Evolutionary conservation across 2,113 vertebrate species (phyloP).

Genomic region (Geococcyx californianus): DNA sequence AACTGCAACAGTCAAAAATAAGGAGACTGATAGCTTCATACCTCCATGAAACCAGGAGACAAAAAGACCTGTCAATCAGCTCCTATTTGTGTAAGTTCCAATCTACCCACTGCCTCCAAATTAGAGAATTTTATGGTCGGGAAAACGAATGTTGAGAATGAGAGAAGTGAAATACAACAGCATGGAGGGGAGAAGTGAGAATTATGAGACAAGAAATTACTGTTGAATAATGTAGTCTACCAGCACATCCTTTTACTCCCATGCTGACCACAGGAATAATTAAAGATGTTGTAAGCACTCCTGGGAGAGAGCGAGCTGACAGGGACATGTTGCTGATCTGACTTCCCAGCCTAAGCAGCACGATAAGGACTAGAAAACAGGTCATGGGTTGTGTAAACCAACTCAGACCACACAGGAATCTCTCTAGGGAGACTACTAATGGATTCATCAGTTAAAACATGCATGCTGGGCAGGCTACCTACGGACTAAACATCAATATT

Average conservation of each 20-base stretch:
- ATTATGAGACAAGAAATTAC: neutral
- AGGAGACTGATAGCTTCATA: neutral
- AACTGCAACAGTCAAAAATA: neutral
- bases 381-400: neutral
- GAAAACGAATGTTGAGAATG: neutral
- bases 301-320: neutral
- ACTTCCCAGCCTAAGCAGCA: neutral
- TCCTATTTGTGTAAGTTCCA: neutral
- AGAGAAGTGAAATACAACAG: neutral
- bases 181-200: neutral
- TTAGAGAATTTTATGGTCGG: neutral
- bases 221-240: neutral
- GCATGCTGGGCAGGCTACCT: neutral
- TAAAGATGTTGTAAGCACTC: neutral
- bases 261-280: neutral
- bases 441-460: neutral
- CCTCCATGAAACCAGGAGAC: neutral
- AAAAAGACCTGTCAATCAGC: neutral
- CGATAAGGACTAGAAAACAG: neutral
- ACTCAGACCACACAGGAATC: neutral
- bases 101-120: neutral
- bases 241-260: neutral
- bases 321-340: rapidly evolving
- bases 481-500: neutral
- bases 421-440: neutral